A percentile compares a stretch with the other conserved stretches of the same genome.
Evolutionary conservation across 2,888 invertebrate species (phyloP).

Genomic region (Tortrix viridana): DNA sequence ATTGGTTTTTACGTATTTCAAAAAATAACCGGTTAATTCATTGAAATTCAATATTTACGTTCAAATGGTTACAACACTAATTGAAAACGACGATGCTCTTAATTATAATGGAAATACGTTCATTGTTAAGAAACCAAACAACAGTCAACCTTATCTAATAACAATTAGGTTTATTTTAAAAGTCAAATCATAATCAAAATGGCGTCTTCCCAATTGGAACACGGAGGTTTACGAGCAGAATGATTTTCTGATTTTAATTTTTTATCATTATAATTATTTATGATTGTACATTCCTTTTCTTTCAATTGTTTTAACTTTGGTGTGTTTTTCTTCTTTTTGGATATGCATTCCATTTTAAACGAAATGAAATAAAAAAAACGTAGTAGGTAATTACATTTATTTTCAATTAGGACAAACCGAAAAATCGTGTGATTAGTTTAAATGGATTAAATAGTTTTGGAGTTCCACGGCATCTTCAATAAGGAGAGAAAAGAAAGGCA

Average conservation of each 20-base stretch:
- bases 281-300: conserved; percentile 1
- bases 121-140: not conserved
- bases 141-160: not conserved
- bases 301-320: too few relatives aligned
- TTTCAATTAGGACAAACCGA: too few relatives aligned
- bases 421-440: too few relatives aligned
- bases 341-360: too few relatives aligned
- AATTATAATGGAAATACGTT: conserved; percentile 1
- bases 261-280: not conserved
- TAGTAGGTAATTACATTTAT: too few relatives aligned
- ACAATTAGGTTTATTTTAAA: not conserved
- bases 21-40: not conserved
- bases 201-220: not conserved
- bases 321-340: too few relatives aligned
- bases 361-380: too few relatives aligned
- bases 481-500: too few relatives aligned
- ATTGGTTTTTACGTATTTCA: not conserved
- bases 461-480: too few relatives aligned
- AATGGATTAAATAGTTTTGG: too few relatives aligned
- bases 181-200: not conserved
- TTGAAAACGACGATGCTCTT: conserved; percentile 10
- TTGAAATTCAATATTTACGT: conserved; percentile 16
- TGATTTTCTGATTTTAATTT: conserved; percentile 4
- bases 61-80: conserved; percentile 6
- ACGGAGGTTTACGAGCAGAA: not conserved